phyloP scores from a whole-genome alignment of 2,797 vertebrate genomes.

The Moxostoma hubbsi region DNA sequence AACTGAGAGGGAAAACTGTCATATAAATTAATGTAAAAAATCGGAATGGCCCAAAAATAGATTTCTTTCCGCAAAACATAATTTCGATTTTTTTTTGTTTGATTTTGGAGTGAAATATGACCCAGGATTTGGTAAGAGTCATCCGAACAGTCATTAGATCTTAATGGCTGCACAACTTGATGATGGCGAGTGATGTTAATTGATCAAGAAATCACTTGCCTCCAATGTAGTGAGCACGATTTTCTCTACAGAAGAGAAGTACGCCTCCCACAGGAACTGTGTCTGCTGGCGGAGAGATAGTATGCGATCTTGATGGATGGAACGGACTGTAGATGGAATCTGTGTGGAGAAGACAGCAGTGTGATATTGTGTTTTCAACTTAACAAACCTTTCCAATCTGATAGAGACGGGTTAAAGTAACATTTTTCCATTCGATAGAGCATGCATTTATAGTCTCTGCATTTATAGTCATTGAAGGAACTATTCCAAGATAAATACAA shows the following conservation, averaged over 20 bases:
- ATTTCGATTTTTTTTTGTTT: background rate
- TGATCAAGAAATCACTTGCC: conserved; percentile 75
- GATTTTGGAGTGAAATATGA: background rate
- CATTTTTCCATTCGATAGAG: background rate
- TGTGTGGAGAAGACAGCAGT: conserved; percentile 63
- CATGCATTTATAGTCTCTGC: no score
- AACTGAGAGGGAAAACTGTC: background rate
- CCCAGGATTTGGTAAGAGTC: background rate
- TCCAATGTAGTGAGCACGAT: conserved; percentile 98
- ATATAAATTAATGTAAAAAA: background rate
- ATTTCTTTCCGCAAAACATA: no score
- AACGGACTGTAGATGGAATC: conserved; percentile 98
- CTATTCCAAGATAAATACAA: background rate
- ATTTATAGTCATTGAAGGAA: background rate
- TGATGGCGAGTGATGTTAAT: conserved; percentile 28
- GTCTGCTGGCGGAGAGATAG: conserved; percentile 98
- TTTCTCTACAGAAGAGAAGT: conserved; percentile 99
- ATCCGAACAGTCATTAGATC: background rate
- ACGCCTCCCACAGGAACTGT: conserved; percentile 99
- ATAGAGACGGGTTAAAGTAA: background rate
- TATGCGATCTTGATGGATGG: conserved; percentile 99
- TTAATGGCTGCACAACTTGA: conserved; percentile 24
- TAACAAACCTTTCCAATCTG: background rate
- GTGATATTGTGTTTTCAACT: background rate
- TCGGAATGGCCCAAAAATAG: background rate